Evolutionary conservation across 2,888 invertebrate genomes (phyloP), one percentile per base, ranked within the genome.

Genomic region (Metopia argyrocephala): DNA sequence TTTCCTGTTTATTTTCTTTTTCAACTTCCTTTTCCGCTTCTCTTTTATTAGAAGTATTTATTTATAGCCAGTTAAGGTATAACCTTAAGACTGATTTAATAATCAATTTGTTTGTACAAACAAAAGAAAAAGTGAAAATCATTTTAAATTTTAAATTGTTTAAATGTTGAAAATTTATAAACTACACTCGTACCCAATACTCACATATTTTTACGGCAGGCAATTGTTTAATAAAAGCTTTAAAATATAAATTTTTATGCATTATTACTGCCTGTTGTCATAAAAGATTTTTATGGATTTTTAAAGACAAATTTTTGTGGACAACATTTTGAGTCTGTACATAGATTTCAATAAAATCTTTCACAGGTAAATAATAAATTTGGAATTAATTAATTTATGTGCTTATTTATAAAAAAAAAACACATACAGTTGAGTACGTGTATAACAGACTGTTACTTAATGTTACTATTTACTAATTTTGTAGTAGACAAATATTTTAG

Each of bases 81-180:
- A 50, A 4, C 18, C 18, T 54, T 9, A 20, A 45, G 5, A 76
- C 28, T 48, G 21, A 48, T 68, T 76, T 48, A 62, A 76, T 76
- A 54, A 76, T 62, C 52, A 45, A 69, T 48, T 46, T 76, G 48
- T 68, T 66, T 75, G n/a, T n/a, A n/a, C n/a, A n/a, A n/a, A n/a
- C n/a, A n/a, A n/a, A n/a, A n/a, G n/a, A n/a, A n/a, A n/a, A n/a
- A n/a, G n/a, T n/a, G n/a, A n/a, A n/a, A n/a, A n/a, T n/a, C n/a
- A n/a, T 31, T 31, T 31, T 31, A 31, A 31, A 31, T 31, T 31
- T 31, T 31, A n/a, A n/a, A n/a, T n/a, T 31, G 9, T 31, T 31
- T 6, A 31, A 31, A 5, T 31, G 31, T 31, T 31, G 9, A n/a
- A 31, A 31, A 31, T 31, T 31, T 31, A 5, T 6, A 31, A 31